Conservation (phyloP, 2,797 vertebrate genomes). For the Gambusia yucatana region DNA sequence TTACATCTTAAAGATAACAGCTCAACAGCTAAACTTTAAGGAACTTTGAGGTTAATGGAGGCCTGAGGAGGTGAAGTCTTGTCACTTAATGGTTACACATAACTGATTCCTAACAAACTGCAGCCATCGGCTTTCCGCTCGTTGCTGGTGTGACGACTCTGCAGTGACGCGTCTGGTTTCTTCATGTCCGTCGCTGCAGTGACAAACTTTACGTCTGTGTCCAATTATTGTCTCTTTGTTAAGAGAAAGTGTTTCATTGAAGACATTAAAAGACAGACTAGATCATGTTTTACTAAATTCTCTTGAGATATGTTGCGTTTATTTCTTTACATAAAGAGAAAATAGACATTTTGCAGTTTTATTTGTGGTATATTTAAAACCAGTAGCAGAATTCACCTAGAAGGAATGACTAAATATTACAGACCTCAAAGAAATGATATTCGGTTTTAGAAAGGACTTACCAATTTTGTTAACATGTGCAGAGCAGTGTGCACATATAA, state of each 20-base stretch:
- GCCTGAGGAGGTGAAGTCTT: conserved; percentile 27
- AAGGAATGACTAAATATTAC: background rate
- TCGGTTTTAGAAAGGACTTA: background rate
- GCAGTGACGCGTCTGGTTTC: conserved; percentile 5
- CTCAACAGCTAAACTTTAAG: conserved; percentile 4
- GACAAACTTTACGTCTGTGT: background rate
- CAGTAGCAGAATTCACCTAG: background rate
- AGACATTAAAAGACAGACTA: background rate
- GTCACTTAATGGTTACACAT: conserved; percentile 32
- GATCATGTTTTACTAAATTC: background rate
- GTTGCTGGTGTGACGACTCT: conserved; percentile 1
- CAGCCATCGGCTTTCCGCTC: conserved; percentile 26
- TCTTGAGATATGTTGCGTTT: background rate
- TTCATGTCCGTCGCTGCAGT: background rate
- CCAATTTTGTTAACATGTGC: conserved; percentile 7
- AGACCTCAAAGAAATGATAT: background rate
- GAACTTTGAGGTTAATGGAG: conserved; percentile 37
- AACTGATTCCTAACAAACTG: conserved; percentile 24
- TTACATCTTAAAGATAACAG: conserved; percentile 20
- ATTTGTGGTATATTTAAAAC: conserved; percentile 1
- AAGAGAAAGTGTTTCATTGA: background rate
- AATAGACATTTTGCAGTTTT: background rate
- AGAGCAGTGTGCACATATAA: conserved; percentile 18
- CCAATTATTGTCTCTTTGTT: background rate
- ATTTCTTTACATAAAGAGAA: conserved; percentile 12